phyloP scores from a whole-genome alignment of 1,140 invertebrate species.

The Coboldia fuscipes region DNA sequence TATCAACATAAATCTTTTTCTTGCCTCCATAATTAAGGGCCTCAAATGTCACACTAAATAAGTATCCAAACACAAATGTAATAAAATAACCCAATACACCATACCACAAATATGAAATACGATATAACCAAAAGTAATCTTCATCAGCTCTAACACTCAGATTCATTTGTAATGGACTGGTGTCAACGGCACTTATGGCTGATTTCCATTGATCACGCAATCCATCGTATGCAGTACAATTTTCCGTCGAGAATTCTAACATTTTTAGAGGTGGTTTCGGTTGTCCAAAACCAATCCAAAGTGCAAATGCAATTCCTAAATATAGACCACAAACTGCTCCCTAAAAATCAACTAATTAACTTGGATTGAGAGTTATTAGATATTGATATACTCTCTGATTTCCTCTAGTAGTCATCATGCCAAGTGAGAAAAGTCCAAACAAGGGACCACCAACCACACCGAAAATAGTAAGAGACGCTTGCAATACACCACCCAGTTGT shows the following conservation, averaged over 20 bases:
- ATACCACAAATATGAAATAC: conserved; percentile 78
- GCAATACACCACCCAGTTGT: conserved; percentile 44
- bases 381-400: conserved; percentile 25
- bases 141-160: background rate
- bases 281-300: conserved; percentile 73
- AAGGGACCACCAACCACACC: conserved; percentile 61
- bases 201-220: background rate
- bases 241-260: conserved; percentile 33
- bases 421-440: conserved; percentile 55
- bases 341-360: conserved; percentile 15
- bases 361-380: background rate
- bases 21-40: conserved; percentile 12
- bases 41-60: conserved; percentile 26
- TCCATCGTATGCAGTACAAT: conserved; percentile 21
- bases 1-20: conserved; percentile 11
- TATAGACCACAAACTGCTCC: conserved; percentile 45
- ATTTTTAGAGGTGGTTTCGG: conserved; percentile 36
- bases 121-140: conserved; percentile 38
- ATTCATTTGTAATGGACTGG: conserved; percentile 1
- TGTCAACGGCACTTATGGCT: background rate
- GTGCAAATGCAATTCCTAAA: conserved; percentile 38
- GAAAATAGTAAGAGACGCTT: conserved; percentile 55
- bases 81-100: conserved; percentile 42
- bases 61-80: conserved; percentile 40
- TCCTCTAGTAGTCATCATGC: conserved; percentile 42